Base-by-base conservation (phyloP, 2,888 invertebrate species). In the Macroteleia sp. region DNA sequence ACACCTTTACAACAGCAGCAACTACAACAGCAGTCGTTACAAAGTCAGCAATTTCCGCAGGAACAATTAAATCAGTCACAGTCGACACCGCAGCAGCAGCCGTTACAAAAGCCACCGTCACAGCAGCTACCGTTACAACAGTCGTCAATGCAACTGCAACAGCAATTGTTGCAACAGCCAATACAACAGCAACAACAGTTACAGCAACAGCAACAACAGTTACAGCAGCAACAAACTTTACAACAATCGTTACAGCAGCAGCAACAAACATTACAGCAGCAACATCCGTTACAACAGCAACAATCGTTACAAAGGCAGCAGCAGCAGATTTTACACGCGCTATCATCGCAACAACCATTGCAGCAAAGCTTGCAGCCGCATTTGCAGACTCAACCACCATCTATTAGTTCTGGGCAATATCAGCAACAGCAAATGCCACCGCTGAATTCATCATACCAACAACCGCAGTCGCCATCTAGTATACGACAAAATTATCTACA, bases 341-440 rank as follows among this genome's bases (percentile, higher is more conserved):
- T n/a, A n/a, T n/a, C 77, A 36, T 59, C 54, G 17, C 41, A 57
- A 41, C 82, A 71, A 36, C 44, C 41, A 10, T 14, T 42, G 30
- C 66, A 67, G 39, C 50, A 52, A 8, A 25, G 25, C 25, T 6
- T 25, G 14, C 39, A 39, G 44, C 20, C 2, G 19, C 46, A 46
- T 56, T 52, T 30, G 17, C 30, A 12, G 8, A 2, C 36, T 36
- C 14, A 5, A 10, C 32, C 5, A 32, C 32, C 32, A 10, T 2
- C 10, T 4, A 59, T 44, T 5, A 69, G 22, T 30, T 25, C 50
- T 19, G 50, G 42, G 10, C 41, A 39, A 3, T 42, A 57, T 16
- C 34, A 50, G 28, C 69, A 59, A n/a, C 12, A 32, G 3, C 41
- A 28, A 19, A 3, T 25, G 4, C 48, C 61, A 16, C 32, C 70